phyloP scores from a whole-genome alignment of 2,113 vertebrate genomes.

The Myrmophylax atrothorax region DNA sequence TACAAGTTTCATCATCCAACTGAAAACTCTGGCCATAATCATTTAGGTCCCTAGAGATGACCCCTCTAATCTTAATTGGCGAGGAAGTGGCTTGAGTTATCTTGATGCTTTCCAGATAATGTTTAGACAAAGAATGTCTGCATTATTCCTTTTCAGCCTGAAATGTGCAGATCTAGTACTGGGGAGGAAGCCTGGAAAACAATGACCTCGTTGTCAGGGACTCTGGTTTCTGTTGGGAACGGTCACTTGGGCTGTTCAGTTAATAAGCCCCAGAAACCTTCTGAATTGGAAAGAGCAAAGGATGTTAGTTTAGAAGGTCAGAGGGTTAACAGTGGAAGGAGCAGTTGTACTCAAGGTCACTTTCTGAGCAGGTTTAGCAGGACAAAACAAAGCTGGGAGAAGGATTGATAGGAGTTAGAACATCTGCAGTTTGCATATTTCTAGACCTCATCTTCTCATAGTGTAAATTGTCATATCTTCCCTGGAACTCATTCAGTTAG shows the following conservation, averaged over 20 bases:
- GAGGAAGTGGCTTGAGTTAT: constrained; percentile 53
- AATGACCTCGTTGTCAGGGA: constrained; percentile 54
- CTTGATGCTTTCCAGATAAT: constrained; percentile 69
- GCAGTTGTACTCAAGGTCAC: constrained; percentile 14
- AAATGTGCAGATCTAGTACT: constrained; percentile 38
- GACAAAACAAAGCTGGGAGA: background rate
- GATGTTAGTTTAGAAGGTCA: constrained; percentile 70
- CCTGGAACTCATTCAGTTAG: background rate
- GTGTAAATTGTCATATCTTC: background rate
- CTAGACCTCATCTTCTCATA: background rate
- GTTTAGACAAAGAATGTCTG: constrained; percentile 63
- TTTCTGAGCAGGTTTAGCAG: constrained; percentile 27
- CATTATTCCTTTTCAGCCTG: constrained; percentile 50
- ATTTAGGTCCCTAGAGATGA: background rate
- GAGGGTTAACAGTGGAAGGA: constrained; percentile 56
- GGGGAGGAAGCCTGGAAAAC: constrained; percentile 54
- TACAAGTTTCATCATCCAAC: background rate
- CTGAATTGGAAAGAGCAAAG: constrained; percentile 55
- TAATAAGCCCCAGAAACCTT: constrained; percentile 68
- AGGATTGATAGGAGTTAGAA: background rate
- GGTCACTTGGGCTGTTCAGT: constrained; percentile 46
- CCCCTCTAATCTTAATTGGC: background rate
- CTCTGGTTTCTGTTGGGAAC: constrained; percentile 57
- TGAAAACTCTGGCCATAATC: constrained; percentile 1
- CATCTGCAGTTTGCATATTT: background rate